phyloP scores from a whole-genome alignment of 2,113 vertebrate genomes.

The Bubo blakistoni region DNA sequence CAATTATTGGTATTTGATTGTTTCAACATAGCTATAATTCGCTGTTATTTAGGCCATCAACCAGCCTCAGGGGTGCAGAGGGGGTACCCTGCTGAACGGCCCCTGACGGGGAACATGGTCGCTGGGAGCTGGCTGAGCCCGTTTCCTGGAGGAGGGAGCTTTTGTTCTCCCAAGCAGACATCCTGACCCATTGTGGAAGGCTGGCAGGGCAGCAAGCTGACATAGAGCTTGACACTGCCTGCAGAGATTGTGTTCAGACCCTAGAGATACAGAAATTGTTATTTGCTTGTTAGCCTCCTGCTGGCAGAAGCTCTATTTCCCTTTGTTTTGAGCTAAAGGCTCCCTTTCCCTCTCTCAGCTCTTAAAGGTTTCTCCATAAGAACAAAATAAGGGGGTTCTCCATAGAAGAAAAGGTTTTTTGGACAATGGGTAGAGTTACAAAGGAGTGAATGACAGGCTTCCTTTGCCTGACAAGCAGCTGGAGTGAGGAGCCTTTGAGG shows the following conservation, averaged over 20 bases:
- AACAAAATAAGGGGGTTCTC: slow-evolving; percentile 18
- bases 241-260: slow-evolving; percentile 24
- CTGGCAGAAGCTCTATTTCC: slow-evolving; percentile 40
- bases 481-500: slow-evolving; percentile 18
- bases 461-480: slow-evolving; percentile 44
- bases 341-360: not conserved
- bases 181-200: slow-evolving; percentile 21
- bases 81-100: not conserved
- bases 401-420: not conserved
- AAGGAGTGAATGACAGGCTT: slow-evolving; percentile 54
- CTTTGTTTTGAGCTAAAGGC: slow-evolving; percentile 62
- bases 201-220: slow-evolving; percentile 34
- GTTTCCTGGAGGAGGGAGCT: slow-evolving; percentile 2
- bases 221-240: slow-evolving; percentile 50
- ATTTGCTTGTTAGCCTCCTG: slow-evolving; percentile 66
- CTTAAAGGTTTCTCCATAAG: not conserved
- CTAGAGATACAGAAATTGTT: slow-evolving; percentile 55
- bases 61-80: not conserved
- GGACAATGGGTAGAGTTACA: slow-evolving; percentile 31
- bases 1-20: not conserved
- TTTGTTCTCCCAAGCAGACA: slow-evolving; percentile 42
- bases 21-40: not conserved
- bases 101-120: not conserved
- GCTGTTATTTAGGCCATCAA: not conserved
- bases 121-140: not conserved